Conservation (phyloP, 2,797 vertebrate species). For the Myoxocephalus aenaeus region DNA sequence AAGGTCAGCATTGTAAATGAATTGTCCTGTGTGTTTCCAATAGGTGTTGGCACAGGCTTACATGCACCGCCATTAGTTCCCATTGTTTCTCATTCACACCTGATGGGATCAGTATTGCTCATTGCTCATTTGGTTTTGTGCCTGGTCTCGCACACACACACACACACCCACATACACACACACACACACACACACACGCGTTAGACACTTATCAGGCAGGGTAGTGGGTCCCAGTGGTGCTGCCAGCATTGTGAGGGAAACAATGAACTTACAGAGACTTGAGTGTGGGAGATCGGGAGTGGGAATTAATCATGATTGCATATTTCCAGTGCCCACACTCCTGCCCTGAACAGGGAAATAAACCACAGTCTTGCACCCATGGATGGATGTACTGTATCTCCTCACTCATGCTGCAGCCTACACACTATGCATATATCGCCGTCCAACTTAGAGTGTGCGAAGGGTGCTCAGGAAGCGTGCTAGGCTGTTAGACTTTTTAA, state of each 20-base stretch:
- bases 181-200: conserved; percentile 4
- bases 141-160: background rate
- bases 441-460: conserved; percentile 21
- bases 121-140: conserved; percentile 43
- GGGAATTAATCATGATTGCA: conserved; percentile 63
- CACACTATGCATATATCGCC: conserved; percentile 19
- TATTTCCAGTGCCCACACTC: conserved; percentile 68
- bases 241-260: conserved; percentile 72
- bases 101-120: conserved; percentile 52
- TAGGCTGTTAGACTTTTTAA: conserved; percentile 55
- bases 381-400: conserved; percentile 11
- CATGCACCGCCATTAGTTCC: conserved; percentile 32
- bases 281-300: conserved; percentile 63
- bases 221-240: conserved; percentile 48
- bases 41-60: conserved; percentile 30
- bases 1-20: conserved; percentile 45
- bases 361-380: conserved; percentile 33
- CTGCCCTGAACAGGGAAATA: conserved; percentile 46
- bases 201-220: conserved; percentile 49
- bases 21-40: conserved; percentile 39
- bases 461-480: conserved; percentile 34
- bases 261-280: conserved; percentile 69
- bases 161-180: background rate
- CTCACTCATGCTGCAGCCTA: conserved; percentile 2
- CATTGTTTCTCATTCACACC: conserved; percentile 56